These are phyloP conservation scores for Rhyacophila brunnea DNA, from an alignment of 1,140 invertebrate species.

Conservation along the genomic window DNA sequence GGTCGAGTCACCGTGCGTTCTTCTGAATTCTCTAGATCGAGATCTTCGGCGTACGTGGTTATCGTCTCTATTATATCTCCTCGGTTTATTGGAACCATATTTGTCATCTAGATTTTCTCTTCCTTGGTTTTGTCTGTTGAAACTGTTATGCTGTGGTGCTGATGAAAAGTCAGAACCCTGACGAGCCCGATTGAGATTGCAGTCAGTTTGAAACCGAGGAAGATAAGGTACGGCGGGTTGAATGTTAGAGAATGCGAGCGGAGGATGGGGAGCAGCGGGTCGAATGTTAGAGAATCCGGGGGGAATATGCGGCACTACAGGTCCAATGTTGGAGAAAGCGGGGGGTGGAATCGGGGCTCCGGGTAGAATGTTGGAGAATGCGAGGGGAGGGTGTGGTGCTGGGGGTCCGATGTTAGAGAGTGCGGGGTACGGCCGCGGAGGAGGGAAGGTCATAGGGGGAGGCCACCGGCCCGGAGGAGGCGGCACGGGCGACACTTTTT, in stretches of 20 bases:
- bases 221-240: not conserved
- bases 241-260: not conserved
- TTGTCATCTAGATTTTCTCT: not conserved
- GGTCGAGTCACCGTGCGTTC: too few species aligned
- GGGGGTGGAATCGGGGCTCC: not conserved
- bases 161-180: too few species aligned
- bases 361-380: not conserved
- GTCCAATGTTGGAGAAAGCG: not conserved
- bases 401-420: not conserved
- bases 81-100: slow-evolving; percentile 34
- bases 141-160: too few species aligned
- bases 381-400: not conserved
- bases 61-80: slow-evolving; percentile 1
- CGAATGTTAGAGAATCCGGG: too few species aligned
- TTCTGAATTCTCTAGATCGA: too few species aligned
- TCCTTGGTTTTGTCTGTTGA: too few species aligned
- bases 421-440: not conserved
- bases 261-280: not conserved
- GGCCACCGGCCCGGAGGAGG: not conserved
- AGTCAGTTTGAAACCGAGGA: too few species aligned
- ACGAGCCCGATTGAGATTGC: too few species aligned
- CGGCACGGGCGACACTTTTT: not conserved
- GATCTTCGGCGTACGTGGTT: too few species aligned
- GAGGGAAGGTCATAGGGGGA: not conserved
- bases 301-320: too few species aligned